Evolutionary conservation across 1,140 invertebrate genomes (phyloP).

Genomic region (Spodoptera frugiperda): DNA sequence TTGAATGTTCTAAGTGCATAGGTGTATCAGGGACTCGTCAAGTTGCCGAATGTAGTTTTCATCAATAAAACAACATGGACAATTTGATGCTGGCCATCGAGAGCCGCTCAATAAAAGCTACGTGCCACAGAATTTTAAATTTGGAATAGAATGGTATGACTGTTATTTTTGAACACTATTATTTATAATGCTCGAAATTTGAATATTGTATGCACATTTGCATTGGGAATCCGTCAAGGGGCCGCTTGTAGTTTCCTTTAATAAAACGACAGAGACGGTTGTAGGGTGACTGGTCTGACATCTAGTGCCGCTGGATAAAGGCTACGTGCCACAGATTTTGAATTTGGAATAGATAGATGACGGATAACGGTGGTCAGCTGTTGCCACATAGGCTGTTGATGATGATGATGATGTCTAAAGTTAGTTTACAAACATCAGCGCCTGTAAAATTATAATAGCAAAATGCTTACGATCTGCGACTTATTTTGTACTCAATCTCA

Average conservation of each 20-base stretch:
- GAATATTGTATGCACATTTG: constrained; percentile 13
- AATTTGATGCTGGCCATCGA: constrained; percentile 51
- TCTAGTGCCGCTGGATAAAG: constrained; percentile 51
- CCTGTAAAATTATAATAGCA: too few relatives aligned
- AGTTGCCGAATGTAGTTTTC: constrained; percentile 26
- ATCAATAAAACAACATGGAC: constrained; percentile 59
- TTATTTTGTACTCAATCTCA: too few relatives aligned
- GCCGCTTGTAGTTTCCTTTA: constrained; percentile 43
- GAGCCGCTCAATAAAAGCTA: constrained; percentile 50
- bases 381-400: too few relatives aligned
- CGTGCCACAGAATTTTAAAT: constrained; percentile 2
- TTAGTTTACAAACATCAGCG: too few relatives aligned
- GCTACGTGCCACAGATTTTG: constrained; percentile 16
- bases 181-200: too few relatives aligned
- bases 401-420: too few relatives aligned
- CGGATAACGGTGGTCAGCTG: too few relatives aligned
- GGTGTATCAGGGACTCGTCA: constrained; percentile 20
- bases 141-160: constrained; percentile 16
- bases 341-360: constrained; percentile 23
- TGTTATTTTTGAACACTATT: background rate
- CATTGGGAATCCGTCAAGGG: constrained; percentile 12
- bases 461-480: too few relatives aligned
- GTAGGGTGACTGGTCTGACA: constrained; percentile 48
- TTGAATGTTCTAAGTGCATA: constrained; percentile 1
- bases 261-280: constrained; percentile 59